A percentile compares a stretch with the other conserved stretches of the same genome.
These are phyloP conservation scores for Torymus texanus DNA, from an alignment of 2,888 invertebrate genomes.

Conservation along the genomic window DNA sequence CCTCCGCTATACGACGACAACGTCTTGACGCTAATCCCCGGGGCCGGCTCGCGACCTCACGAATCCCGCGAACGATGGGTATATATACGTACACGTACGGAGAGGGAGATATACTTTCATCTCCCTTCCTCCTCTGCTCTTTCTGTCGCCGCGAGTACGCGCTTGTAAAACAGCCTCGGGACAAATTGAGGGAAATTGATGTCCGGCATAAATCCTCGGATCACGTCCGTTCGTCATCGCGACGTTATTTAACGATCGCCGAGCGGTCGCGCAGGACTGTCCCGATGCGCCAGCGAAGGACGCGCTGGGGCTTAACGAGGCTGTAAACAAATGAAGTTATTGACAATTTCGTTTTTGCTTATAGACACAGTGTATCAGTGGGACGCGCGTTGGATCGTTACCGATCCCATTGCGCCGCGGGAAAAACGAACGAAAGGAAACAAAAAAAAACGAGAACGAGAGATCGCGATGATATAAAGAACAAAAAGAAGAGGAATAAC, in stretches of 20 bases:
- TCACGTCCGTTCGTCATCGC: slow-evolving; percentile 54
- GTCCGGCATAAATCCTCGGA: slow-evolving; percentile 47
- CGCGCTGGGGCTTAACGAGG: slow-evolving; percentile 44
- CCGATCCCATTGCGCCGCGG: neutral
- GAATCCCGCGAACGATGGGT: slow-evolving; percentile 18
- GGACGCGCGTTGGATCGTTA: slow-evolving; percentile 1
- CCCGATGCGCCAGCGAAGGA: neutral
- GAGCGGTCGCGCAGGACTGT: neutral
- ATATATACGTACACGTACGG: too few relatives aligned
- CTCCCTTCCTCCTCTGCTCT: too few relatives aligned
- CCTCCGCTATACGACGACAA: neutral
- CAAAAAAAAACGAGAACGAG: too few relatives aligned
- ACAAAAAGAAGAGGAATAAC: slow-evolving; percentile 18
- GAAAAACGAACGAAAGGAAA: neutral
- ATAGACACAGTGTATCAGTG: slow-evolving; percentile 43
- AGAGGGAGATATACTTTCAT: too few relatives aligned
- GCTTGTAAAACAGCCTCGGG: slow-evolving; percentile 37
- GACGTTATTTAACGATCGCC: slow-evolving; percentile 40
- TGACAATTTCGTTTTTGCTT: slow-evolving; percentile 47
- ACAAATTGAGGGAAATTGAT: slow-evolving; percentile 52
- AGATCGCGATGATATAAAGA: neutral
- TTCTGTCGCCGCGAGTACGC: neutral
- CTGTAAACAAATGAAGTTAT: slow-evolving; percentile 55
- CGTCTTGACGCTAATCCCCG: slow-evolving; percentile 33
- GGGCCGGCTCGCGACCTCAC: slow-evolving; percentile 26